Base-by-base conservation (phyloP, 2,113 vertebrate genomes). In the Sinocyclocheilus grahami region DNA sequence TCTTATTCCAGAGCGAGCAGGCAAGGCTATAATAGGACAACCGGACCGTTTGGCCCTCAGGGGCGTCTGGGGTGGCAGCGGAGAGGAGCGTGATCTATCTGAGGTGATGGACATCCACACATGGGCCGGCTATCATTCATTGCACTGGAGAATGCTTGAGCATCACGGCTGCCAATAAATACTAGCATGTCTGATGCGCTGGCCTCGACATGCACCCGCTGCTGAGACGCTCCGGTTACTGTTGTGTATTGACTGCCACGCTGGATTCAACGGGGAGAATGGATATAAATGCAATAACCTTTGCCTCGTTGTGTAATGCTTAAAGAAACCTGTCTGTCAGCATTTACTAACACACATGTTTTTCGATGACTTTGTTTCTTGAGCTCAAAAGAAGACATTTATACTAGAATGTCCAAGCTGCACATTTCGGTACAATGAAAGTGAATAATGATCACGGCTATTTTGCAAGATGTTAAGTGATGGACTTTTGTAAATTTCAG, bases 101-200 rank as follows among this genome's bases (percentile, higher is more conserved):
- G 24, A 87, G 85, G 53, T 95, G 95, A 95, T 88, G 92, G 96
- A 95, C 94, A 0, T 89, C 89, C 91, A 94, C 95, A 95, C 82
- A 75, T 95, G 94, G 90, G 84, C 76, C 88, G 89, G 88, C 90
- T 85, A 84, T 94, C 87, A 89, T 89, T 92, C 90, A 88, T 83
- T 11, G 18, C 86, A 82, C 10, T 90, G 90, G 90, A 83, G 51
- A 81, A 89, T 86, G 88, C 86, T 85, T 83, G 78, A 69, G 53
- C 22, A 63, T 74, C 63, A 74, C 60, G 83, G 89, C 77, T 85
- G 51, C 77, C 11, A 87, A 80, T 91, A 83, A 87, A 86, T 22
- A 39, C 84, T 63, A 72, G 86, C 88, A 86, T 87, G 87, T 79
- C 58, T 85, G 55, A 48, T 60, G 10, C 24, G 20, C 46, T 84